Conservation (phyloP, 2,888 invertebrate genomes). For the Erynnis tages region DNA sequence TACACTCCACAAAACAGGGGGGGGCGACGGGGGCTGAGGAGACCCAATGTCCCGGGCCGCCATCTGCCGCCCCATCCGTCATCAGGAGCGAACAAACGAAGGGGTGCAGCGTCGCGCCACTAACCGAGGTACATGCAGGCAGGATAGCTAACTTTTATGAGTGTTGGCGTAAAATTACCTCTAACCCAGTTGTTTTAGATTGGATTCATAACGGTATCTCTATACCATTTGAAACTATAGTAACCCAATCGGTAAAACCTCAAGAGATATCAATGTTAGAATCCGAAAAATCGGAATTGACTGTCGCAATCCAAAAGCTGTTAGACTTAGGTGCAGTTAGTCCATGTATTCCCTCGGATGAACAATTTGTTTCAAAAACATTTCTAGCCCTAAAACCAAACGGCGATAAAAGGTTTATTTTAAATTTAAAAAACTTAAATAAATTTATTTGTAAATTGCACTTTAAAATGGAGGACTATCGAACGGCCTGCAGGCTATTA, state of each 20-base stretch:
- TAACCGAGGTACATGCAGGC: slow-evolving; percentile 12
- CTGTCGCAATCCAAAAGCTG: slow-evolving; percentile 30
- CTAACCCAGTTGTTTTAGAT: not conserved
- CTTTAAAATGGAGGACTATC: slow-evolving; percentile 38
- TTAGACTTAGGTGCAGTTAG: slow-evolving; percentile 32
- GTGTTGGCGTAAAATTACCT: slow-evolving; percentile 10
- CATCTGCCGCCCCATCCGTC: no score
- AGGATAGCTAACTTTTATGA: not conserved
- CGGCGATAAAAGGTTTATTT: slow-evolving; percentile 32
- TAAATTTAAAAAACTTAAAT: slow-evolving; percentile 34
- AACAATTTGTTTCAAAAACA: slow-evolving; percentile 32
- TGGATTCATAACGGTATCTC: not conserved
- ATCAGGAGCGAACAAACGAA: not conserved
- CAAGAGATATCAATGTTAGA: not conserved
- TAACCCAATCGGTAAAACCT: not conserved
- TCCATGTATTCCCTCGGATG: slow-evolving; percentile 9
- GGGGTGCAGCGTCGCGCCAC: not conserved
- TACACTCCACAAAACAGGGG: slow-evolving; percentile 20
- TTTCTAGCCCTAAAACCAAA: slow-evolving; percentile 34
- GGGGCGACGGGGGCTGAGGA: slow-evolving; percentile 23
- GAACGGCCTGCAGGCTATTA: slow-evolving; percentile 32
- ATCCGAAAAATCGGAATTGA: slow-evolving; percentile 25
- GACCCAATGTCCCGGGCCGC: not conserved
- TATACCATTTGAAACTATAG: not conserved
- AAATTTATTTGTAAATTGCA: slow-evolving; percentile 30